Evolutionary conservation across 2,797 vertebrate genomes (phyloP), one percentile per base, ranked within the genome.

Genomic region (Helarctos malayanus): DNA sequence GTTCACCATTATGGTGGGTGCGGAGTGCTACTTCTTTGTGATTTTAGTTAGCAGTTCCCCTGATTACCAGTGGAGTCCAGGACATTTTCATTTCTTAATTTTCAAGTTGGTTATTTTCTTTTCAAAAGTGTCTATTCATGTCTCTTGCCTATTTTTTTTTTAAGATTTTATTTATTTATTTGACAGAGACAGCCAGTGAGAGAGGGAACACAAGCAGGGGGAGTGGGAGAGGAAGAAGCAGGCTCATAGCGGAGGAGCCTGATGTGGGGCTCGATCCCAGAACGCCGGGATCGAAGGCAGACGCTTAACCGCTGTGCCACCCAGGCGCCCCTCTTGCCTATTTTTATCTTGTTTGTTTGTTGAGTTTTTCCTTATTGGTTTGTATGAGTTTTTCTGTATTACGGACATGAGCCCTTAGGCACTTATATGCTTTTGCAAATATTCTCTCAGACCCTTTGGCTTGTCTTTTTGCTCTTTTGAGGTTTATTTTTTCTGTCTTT

Each of bases 11-110:
- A 45, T 63, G 29, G 76, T 73, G 23, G 68, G 54, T 88, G 12
- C 15, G 14, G 49, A 81, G n/a, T 65, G 32, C 49, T n/a, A 68
- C 25, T 81, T 89, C 38, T 83, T 65, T 65, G 14, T 65, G 54
- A 73, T 90, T 87, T 95, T 89, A 71, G 89, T 95, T 75, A 94
- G 82, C 12, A 63, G 3, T 63, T 93, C 23, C 38, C n/a, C 78
- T 69, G 82, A 90, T 92, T 93, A 57, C 52, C 47, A 59, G 79
- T 80, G 65, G 73, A 29, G 54, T 84, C 18, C 1, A 85, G 7
- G 45, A 35, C 32, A 85, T 68, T 84, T 91, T 80, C 65, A 56
- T 88, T 84, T 85, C 65, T 71, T 18, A 73, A 61, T 59, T 95
- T 92, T 57, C 63, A 35, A n/a, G 41, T 96, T 85, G 69, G 5